Conservation (phyloP, 1,140 invertebrate genomes). For the Caenorhabditis remanei region DNA sequence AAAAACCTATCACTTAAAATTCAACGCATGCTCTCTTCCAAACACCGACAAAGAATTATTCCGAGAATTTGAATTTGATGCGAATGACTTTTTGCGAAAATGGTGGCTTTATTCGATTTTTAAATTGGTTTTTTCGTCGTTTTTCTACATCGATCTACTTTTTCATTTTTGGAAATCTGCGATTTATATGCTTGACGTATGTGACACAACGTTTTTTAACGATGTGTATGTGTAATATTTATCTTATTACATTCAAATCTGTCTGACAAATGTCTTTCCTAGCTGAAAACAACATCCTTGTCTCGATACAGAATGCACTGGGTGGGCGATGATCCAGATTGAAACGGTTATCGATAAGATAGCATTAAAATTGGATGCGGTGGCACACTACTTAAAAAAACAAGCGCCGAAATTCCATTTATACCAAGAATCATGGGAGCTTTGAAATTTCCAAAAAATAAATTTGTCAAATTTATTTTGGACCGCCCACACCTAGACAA, state of each 20-base stretch:
- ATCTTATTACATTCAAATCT: not conserved
- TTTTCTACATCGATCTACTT: too few species aligned
- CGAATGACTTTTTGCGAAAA: too few species aligned
- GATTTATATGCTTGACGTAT: too few species aligned
- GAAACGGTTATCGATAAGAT: not conserved
- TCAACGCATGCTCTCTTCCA: not conserved
- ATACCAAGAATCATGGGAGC: too few species aligned
- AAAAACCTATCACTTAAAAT: not conserved
- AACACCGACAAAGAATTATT: not conserved
- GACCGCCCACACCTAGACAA: not conserved
- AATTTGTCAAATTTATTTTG: not conserved
- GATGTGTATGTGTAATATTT: too few species aligned
- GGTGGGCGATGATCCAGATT: slow-evolving; percentile 10
- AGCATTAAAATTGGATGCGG: not conserved
- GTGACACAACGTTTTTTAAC: too few species aligned
- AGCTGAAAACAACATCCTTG: not conserved
- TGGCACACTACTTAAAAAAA: too few species aligned
- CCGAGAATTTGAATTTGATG: too few species aligned
- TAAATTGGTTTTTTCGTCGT: too few species aligned
- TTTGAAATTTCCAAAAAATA: not conserved
- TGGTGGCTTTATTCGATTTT: too few species aligned
- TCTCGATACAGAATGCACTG: not conserved
- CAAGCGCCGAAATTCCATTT: too few species aligned
- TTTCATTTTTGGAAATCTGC: too few species aligned
- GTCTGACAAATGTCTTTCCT: not conserved